A percentile compares a stretch with the other conserved stretches of the same genome.
Conservation (phyloP, 2,113 vertebrate genomes). For the Pachyramphus minor region DNA sequence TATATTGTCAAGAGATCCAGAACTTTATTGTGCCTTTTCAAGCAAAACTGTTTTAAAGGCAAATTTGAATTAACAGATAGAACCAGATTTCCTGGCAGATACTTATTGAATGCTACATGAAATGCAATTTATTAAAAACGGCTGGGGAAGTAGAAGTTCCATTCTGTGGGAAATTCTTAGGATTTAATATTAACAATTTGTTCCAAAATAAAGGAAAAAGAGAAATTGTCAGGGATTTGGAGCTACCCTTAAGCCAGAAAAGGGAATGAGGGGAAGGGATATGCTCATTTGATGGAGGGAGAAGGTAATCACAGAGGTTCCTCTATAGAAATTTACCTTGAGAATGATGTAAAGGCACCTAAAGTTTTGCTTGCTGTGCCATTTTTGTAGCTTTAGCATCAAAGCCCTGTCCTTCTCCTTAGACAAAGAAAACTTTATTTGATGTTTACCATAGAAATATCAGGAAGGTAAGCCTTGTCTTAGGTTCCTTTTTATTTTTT, state of each 20-base stretch:
- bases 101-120: neutral
- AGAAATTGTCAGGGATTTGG: constrained; percentile 19
- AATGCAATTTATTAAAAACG: constrained; percentile 40
- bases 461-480: neutral
- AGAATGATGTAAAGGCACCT: neutral
- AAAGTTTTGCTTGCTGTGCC: neutral
- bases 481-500: neutral
- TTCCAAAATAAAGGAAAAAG: constrained; percentile 41
- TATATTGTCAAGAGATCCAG: neutral
- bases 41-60: neutral
- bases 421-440: neutral
- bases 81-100: constrained; percentile 3
- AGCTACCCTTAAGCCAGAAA: neutral
- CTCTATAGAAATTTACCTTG: neutral
- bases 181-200: constrained; percentile 17
- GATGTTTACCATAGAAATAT: neutral
- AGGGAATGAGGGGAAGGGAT: neutral
- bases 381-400: neutral
- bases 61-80: neutral
- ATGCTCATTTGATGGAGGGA: neutral
- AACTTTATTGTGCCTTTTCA: neutral
- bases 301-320: neutral
- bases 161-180: constrained; percentile 34
- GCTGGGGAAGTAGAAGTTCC: constrained; percentile 16
- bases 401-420: neutral